Evolutionary conservation across 2,888 invertebrate species (phyloP), one percentile per base, ranked within the genome.

Genomic region (Cerceris rybyensis): DNA sequence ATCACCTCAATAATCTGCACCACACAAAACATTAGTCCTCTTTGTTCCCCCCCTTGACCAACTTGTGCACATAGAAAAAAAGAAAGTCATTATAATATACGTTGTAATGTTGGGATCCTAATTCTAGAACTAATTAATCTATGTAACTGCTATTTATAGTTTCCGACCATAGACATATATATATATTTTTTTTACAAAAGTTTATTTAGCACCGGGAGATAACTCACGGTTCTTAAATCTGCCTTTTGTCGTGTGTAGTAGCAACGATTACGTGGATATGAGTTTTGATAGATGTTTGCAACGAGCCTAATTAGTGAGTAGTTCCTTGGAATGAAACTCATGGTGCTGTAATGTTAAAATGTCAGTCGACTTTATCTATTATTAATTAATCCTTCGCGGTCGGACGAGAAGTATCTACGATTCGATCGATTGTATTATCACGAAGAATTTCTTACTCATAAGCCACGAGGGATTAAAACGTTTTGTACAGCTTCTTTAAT

Each of bases 401-500:
- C 28, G n/a, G 13, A 41, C 52, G 52, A 2, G 52, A 7, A 7
- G 55, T 28, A 7, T 28, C 16, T 2, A 5, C 7, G 7, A 14
- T n/a, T 52, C 14, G 14, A n/a, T 11, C 1, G 6, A 8, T 11
- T 46, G 2, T 11, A 11, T 6, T 8, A 1, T 46, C 11, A 46
- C 46, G 11, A 46, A 28, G 28, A 28, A 28, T 4, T 4, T 28
- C 28, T 28, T 28, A 28, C 4, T 4, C 28, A 5, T 46, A 52
- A 58, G 52, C 58, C 17, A 50, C 63, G 16, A 61, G 41, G 50
- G 54, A 59, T 59, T 50, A 7, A 50, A 50, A 16, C 39, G 75
- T 86, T 88, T 88, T 91, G 91, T 91, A 91, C 91, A 91, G 91
- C 91, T 91, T 91, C 82, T 89, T 88, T 87, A 90, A 88, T 87